Percentiles rank a stretch among this genome's conserved stretches.
These are phyloP conservation scores for Scaptomyza graminum DNA, from an alignment of 1,140 invertebrate species.

Conservation along the genomic window DNA sequence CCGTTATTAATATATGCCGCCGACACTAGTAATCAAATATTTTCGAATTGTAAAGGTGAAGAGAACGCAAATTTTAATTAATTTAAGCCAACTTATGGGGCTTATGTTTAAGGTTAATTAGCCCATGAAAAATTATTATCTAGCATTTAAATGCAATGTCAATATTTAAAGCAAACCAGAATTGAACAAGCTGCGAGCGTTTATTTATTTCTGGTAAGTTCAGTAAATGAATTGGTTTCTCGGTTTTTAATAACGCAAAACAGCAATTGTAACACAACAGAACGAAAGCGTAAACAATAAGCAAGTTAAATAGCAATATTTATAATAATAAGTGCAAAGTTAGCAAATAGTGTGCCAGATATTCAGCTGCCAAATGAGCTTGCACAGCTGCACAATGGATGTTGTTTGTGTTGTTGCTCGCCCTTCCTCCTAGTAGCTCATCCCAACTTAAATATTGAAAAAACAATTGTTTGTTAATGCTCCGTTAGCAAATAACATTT, in stretches of 20 bases:
- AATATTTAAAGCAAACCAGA: constrained; percentile 40
- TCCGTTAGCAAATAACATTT: constrained; percentile 13
- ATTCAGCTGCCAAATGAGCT: constrained; percentile 59
- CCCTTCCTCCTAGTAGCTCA: not conserved
- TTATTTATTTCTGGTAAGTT: constrained; percentile 45
- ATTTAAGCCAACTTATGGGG: constrained; percentile 27
- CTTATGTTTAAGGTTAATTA: constrained; percentile 29
- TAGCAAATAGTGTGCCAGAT: constrained; percentile 11
- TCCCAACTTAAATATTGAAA: too few species aligned
- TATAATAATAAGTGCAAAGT: constrained; percentile 14
- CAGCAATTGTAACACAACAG: not conserved
- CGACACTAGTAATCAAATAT: constrained; percentile 24
- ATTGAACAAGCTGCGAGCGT: constrained; percentile 15
- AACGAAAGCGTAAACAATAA: constrained; percentile 27
- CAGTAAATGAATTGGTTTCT: constrained; percentile 49
- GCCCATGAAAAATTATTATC: constrained; percentile 32
- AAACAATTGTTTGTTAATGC: too few species aligned
- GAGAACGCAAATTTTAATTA: constrained; percentile 15
- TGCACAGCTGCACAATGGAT: constrained; percentile 57
- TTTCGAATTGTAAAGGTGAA: constrained; percentile 43
- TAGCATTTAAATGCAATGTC: constrained; percentile 47
- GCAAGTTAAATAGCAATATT: constrained; percentile 33
- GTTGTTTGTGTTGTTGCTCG: not conserved
- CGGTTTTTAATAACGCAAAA: constrained; percentile 22
- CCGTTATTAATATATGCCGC: constrained; percentile 37